Conservation (phyloP, 2,888 invertebrate species). For the Drosophila limbata region DNA sequence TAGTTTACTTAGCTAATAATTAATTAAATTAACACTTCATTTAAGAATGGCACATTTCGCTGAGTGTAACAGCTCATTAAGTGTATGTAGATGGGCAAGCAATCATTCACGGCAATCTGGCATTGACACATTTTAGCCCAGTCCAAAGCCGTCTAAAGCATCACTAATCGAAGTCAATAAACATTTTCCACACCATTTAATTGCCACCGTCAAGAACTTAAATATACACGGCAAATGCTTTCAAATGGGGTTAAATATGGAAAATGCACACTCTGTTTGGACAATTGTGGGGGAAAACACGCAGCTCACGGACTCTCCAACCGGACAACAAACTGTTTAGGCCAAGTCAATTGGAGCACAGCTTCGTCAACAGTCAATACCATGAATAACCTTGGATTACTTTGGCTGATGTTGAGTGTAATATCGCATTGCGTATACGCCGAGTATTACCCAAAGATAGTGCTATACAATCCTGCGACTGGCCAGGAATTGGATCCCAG, state of each 20-base stretch:
- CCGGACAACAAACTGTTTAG: constrained; percentile 26
- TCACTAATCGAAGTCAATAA: constrained; percentile 59
- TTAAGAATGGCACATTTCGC: too few species aligned
- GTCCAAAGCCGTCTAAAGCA: constrained; percentile 9
- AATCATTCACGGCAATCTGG: constrained; percentile 51
- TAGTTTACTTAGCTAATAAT: too few species aligned
- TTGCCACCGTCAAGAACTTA: constrained; percentile 25
- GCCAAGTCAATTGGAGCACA: constrained; percentile 52
- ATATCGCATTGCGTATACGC: constrained; percentile 35
- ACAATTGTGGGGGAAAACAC: constrained; percentile 70
- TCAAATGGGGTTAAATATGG: constrained; percentile 35
- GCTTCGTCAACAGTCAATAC: constrained; percentile 25
- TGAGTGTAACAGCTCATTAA: too few species aligned
- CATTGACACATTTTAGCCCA: constrained; percentile 69
- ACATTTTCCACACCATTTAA: constrained; percentile 74
- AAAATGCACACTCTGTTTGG: constrained; percentile 63
- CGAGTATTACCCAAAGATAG: constrained; percentile 16
- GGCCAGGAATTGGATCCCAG: constrained; percentile 36
- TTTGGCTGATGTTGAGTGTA: constrained; percentile 24
- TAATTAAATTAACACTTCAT: too few species aligned
- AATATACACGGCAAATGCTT: constrained; percentile 17
- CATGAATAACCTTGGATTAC: constrained; percentile 49
- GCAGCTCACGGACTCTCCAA: constrained; percentile 3
- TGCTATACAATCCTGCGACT: constrained; percentile 51
- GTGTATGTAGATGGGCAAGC: constrained; percentile 23